A percentile compares a stretch with the other conserved stretches of the same genome.
phyloP scores from a whole-genome alignment of 2,888 invertebrate species.

The Schizotus pectinicornis region DNA sequence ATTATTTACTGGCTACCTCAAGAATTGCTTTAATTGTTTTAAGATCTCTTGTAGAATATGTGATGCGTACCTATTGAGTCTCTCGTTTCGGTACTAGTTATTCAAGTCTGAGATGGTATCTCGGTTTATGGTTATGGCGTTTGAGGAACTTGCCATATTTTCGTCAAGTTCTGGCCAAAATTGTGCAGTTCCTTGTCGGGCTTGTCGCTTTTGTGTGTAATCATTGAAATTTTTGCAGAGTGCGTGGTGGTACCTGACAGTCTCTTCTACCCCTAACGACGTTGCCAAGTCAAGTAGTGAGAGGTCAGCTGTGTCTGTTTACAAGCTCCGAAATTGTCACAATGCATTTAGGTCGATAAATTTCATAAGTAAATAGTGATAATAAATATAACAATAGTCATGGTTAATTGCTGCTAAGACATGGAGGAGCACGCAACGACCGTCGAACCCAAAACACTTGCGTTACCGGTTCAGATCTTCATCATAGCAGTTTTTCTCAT shows the following conservation, averaged over 20 bases:
- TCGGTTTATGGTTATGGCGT: no score
- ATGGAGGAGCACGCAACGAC: slow-evolving; percentile 27
- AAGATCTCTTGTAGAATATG: background rate
- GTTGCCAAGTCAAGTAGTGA: slow-evolving; percentile 9
- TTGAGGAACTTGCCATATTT: no score
- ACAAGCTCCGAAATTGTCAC: slow-evolving; percentile 24
- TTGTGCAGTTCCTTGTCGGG: no score
- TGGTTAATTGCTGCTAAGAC: slow-evolving; percentile 24
- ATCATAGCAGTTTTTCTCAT: slow-evolving; percentile 67
- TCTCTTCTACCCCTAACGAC: slow-evolving; percentile 9
- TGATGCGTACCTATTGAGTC: background rate
- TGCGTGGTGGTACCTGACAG: background rate
- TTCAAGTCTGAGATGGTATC: no score
- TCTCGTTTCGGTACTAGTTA: no score
- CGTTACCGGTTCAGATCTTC: slow-evolving; percentile 41
- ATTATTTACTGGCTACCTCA: slow-evolving; percentile 6
- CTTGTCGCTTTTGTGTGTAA: no score
- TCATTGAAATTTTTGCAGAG: no score
- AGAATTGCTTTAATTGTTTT: slow-evolving; percentile 4
- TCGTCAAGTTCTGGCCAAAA: no score
- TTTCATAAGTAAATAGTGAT: slow-evolving; percentile 28
- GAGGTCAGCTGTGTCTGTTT: slow-evolving; percentile 25
- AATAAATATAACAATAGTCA: slow-evolving; percentile 23
- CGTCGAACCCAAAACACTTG: slow-evolving; percentile 3
- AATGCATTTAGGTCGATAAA: slow-evolving; percentile 27